Conservation (phyloP, 2,797 vertebrate genomes). For the Sebastiscus albofasciatus region DNA sequence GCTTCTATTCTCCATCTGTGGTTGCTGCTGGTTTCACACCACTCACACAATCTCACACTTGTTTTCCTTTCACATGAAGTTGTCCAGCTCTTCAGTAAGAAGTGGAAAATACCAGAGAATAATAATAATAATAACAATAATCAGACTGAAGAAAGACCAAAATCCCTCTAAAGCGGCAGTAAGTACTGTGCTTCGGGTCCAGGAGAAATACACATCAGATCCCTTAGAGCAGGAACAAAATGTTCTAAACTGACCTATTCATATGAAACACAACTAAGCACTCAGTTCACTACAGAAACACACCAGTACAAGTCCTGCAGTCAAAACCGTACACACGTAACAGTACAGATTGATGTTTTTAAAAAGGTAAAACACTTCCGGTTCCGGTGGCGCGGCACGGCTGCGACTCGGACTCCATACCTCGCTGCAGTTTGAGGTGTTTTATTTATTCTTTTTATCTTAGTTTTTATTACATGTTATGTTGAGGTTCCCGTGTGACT, state of each 20-base stretch:
- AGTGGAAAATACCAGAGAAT: too few relatives aligned
- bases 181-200: background rate
- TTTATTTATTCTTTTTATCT: too few relatives aligned
- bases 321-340: background rate
- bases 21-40: constrained; percentile 30
- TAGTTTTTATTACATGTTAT: too few relatives aligned
- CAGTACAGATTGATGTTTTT: background rate
- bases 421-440: too few relatives aligned
- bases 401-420: too few relatives aligned
- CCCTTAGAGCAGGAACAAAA: background rate
- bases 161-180: background rate
- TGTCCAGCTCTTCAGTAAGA: too few relatives aligned
- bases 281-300: background rate
- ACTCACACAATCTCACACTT: constrained; percentile 29
- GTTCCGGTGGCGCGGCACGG: too few relatives aligned
- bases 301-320: background rate
- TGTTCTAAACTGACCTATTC: background rate
- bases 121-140: too few relatives aligned
- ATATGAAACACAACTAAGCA: background rate
- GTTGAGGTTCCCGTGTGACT: too few relatives aligned
- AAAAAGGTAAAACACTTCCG: background rate
- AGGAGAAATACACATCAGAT: background rate
- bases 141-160: background rate
- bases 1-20: background rate
- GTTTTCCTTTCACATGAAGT: constrained; percentile 5